Base-by-base conservation (phyloP, 2,888 invertebrate species). In the Cheilosia vulpina region DNA sequence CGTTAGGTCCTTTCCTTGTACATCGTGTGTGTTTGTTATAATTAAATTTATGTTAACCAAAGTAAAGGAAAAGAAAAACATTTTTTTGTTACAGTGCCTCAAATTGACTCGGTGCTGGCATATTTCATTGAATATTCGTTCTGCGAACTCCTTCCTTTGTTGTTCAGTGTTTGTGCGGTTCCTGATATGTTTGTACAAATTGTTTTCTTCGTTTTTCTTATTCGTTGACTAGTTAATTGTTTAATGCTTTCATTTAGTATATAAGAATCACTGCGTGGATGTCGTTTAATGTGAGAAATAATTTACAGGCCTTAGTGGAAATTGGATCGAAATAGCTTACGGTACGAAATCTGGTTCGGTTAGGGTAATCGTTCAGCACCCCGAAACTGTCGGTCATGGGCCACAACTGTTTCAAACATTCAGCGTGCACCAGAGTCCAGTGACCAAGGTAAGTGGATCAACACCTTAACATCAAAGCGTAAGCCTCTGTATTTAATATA, bases 301-400 rank as follows among this genome's bases (percentile, higher is more conserved):
- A 71, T 50, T 80, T 87, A 19, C 53, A 98, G 98, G 97, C 94
- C 93, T 98, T 78, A 98, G 98, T 93, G 99, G 99, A 55, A 99
- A 99, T 93, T 99, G 99, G 99, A 98, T 99, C 90, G 99, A 99
- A 93, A 99, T 99, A 89, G 99, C 99, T 0, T 99, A 99, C 92
- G 99, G 99, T 3, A 99, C 99, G 0, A 96, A 96, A 88, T 97
- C 97, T 19, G 99, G 99, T 2, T 97, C 97, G 0, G 99, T 99
- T 19, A 94, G 99, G 38, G 98, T 99, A 1, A 99, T 99, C 79
- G 99, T 99, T 0, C 99, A 99, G 90, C 99, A 99, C 93, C 99
- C 99, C 2, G 99, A 99, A 93, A 99, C 99, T 0, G 98, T 99
- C 2, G 99, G 99, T 0, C 98, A 99, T 91, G 98, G 98, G 0